phyloP scores from a whole-genome alignment of 2,888 invertebrate genomes.

The Caenorhabditis afra region DNA sequence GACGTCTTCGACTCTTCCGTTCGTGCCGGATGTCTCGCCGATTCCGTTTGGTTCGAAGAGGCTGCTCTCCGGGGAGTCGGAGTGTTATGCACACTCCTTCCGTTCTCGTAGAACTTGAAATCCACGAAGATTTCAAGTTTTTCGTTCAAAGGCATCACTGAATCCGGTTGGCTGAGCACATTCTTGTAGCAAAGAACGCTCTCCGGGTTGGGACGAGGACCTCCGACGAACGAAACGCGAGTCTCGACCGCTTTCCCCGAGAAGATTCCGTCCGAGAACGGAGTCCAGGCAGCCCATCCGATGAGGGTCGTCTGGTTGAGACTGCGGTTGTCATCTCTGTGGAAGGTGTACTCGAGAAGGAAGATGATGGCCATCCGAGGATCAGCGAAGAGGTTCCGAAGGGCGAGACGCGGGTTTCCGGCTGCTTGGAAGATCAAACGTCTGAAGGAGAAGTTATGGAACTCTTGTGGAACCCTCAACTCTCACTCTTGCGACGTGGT shows the following conservation, averaged over 20 bases:
- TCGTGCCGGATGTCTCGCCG: constrained; percentile 21
- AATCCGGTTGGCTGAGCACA: constrained; percentile 64
- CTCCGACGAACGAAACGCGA: constrained; percentile 80
- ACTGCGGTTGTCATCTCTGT: constrained; percentile 51
- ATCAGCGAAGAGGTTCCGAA: constrained; percentile 61
- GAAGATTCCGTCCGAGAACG: constrained; percentile 77
- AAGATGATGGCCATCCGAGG: constrained; percentile 74
- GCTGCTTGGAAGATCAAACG: constrained; percentile 45
- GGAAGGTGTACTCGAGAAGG: constrained; percentile 71
- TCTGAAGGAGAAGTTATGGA: constrained; percentile 25
- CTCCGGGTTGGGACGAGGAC: constrained; percentile 81
- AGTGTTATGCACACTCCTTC: constrained; percentile 47
- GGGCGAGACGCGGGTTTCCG: constrained; percentile 53
- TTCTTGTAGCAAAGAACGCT: constrained; percentile 81
- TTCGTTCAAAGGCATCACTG: constrained; percentile 20
- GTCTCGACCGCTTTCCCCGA: constrained; percentile 30
- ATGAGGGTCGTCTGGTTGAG: constrained; percentile 69
- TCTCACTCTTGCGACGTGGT: constrained; percentile 22
- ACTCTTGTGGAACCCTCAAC: background rate
- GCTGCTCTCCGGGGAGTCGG: constrained; percentile 28
- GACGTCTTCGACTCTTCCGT: constrained; percentile 17
- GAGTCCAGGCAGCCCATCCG: constrained; percentile 82
- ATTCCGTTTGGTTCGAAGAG: constrained; percentile 6
- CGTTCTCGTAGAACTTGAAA: constrained; percentile 46
- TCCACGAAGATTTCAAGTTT: constrained; percentile 49